phyloP scores from a whole-genome alignment of 2,888 invertebrate species.

The Hyposoter didymator region DNA sequence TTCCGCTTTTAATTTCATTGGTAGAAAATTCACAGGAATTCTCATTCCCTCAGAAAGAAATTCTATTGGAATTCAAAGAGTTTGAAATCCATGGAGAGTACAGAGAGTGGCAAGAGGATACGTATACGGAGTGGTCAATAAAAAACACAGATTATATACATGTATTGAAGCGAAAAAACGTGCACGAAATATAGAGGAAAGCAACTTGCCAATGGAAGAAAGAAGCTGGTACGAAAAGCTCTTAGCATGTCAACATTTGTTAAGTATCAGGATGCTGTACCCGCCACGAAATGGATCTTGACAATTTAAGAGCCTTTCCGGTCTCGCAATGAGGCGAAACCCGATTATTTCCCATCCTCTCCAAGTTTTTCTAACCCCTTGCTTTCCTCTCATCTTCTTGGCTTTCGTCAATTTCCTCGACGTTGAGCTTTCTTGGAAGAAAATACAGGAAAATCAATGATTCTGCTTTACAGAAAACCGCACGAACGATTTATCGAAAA shows the following conservation, averaged over 20 bases:
- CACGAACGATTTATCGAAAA: not conserved
- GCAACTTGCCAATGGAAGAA: constrained; percentile 55
- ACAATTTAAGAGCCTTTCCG: constrained; percentile 80
- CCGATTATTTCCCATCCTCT: constrained; percentile 77
- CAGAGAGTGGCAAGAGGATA: not conserved
- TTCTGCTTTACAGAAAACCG: not conserved
- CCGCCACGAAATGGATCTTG: constrained; percentile 76
- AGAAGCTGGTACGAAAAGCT: constrained; percentile 77
- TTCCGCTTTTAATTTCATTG: not conserved
- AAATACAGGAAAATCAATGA: constrained; percentile 6
- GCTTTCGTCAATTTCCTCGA: not conserved
- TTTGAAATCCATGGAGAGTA: not conserved
- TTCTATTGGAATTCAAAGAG: not conserved
- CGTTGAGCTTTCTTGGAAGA: not conserved
- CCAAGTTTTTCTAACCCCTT: constrained; percentile 11
- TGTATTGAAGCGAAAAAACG: constrained; percentile 9
- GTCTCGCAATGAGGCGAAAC: constrained; percentile 78
- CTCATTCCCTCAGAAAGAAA: not conserved
- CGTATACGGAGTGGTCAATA: not conserved
- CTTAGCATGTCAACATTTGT: constrained; percentile 80
- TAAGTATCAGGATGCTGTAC: constrained; percentile 71
- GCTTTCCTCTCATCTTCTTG: not conserved
- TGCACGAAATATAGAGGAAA: constrained; percentile 28
- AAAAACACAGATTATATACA: constrained; percentile 1
- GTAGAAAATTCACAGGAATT: not conserved